phyloP scores from a whole-genome alignment of 2,888 invertebrate species.

The Aphidius colemani region DNA sequence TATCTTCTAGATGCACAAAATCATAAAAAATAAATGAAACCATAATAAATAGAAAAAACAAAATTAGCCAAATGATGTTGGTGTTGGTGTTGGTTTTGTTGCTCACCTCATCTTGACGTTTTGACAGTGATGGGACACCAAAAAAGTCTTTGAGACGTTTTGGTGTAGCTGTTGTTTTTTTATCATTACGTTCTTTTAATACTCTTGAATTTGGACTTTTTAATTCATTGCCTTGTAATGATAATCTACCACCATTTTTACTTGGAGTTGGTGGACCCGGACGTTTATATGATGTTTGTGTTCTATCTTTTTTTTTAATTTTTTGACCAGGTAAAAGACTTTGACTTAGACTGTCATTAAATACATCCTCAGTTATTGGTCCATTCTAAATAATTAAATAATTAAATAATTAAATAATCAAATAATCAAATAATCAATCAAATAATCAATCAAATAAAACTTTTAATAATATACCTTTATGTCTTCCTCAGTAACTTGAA shows the following conservation, averaged over 20 bases:
- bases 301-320: slow-evolving; percentile 50
- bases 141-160: slow-evolving; percentile 48
- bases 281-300: slow-evolving; percentile 75
- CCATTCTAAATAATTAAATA: slow-evolving; percentile 45
- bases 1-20: too few species aligned
- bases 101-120: slow-evolving; percentile 52
- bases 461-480: slow-evolving; percentile 64
- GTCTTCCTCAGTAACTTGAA: slow-evolving; percentile 68
- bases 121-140: slow-evolving; percentile 37
- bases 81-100: neutral
- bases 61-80: too few species aligned
- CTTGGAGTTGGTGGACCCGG: slow-evolving; percentile 88
- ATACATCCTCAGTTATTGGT: slow-evolving; percentile 46
- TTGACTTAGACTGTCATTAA: slow-evolving; percentile 57
- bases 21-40: too few species aligned
- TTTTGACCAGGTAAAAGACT: slow-evolving; percentile 57
- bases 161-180: slow-evolving; percentile 49
- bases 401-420: slow-evolving; percentile 22
- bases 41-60: too few species aligned
- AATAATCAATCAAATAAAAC: neutral
- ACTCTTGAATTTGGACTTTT: slow-evolving; percentile 48
- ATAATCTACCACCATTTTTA: slow-evolving; percentile 77
- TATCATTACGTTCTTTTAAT: slow-evolving; percentile 51
- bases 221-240: slow-evolving; percentile 63
- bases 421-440: neutral